Percentiles rank a stretch among this genome's conserved stretches.
Conservation (phyloP, 1,140 invertebrate genomes). For the Nilaparvata lugens region DNA sequence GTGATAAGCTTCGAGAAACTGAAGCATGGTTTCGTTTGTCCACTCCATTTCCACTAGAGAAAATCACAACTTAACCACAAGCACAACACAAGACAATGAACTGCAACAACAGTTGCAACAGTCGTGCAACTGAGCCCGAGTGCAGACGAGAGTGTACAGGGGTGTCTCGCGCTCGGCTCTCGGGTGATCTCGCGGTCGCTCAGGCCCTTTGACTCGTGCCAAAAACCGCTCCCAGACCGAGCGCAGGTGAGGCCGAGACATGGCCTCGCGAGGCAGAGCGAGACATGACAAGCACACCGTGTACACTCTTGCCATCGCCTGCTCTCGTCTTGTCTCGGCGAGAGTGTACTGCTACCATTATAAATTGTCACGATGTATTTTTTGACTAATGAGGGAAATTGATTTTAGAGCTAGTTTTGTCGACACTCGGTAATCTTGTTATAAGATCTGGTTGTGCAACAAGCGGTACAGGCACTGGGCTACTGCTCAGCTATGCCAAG, state of each 20-base stretch:
- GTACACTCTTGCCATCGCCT: constrained; percentile 5
- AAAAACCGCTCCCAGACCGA: neutral
- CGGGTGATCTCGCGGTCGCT: neutral
- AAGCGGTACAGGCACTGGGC: no score
- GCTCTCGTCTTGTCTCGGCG: no score
- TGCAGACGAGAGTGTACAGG: constrained; percentile 7
- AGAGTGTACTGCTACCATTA: no score
- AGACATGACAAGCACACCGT: neutral
- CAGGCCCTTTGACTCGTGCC: neutral
- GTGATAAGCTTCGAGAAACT: constrained; percentile 5
- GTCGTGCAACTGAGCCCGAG: constrained; percentile 11
- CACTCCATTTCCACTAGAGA: neutral
- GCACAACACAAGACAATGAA: constrained; percentile 2
- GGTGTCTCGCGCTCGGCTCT: constrained; percentile 11
- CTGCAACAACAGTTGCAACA: no score
- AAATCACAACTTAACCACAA: constrained; percentile 6
- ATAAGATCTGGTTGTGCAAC: no score
- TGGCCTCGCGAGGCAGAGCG: constrained; percentile 9
- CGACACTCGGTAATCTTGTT: no score
- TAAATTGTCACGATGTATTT: no score
- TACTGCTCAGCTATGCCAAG: no score
- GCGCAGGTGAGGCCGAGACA: constrained; percentile 12
- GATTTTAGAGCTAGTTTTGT: no score
- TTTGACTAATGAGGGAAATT: no score
- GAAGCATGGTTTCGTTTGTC: constrained; percentile 4